These are phyloP conservation scores for Cepaea hortensis DNA, from an alignment of 2,888 invertebrate species.

Conservation along the genomic window DNA sequence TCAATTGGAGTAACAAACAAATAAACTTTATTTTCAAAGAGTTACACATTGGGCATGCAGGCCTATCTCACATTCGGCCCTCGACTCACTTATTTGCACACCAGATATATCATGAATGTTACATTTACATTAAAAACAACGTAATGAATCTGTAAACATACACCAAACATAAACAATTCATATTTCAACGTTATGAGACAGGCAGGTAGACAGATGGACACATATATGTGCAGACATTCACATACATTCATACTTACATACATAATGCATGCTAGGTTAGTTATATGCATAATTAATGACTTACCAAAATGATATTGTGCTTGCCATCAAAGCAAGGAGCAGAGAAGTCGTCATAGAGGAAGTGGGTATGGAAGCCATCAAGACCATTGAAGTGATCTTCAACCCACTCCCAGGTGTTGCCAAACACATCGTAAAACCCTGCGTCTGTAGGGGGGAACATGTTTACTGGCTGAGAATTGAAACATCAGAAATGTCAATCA, in stretches of 20 bases:
- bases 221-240: no score
- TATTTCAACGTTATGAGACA: no score
- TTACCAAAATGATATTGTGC: slow-evolving; percentile 73
- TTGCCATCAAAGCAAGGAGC: slow-evolving; percentile 73
- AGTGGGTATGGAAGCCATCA: slow-evolving; percentile 65
- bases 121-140: no score
- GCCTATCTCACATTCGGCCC: no score
- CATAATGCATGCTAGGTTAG: not conserved
- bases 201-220: not conserved
- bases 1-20: no score
- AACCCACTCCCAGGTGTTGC: slow-evolving; percentile 75
- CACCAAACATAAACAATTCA: no score
- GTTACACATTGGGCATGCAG: no score
- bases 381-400: slow-evolving; percentile 75
- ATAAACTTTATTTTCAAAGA: no score
- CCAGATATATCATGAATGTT: no score
- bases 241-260: no score
- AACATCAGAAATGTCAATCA: not conserved
- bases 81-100: no score
- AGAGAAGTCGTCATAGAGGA: slow-evolving; percentile 74
- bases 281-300: slow-evolving; percentile 18
- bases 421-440: slow-evolving; percentile 73
- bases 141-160: no score
- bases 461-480: slow-evolving; percentile 69
- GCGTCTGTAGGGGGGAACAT: slow-evolving; percentile 64